These are phyloP conservation scores for Turritopsis dohrnii DNA, from an alignment of 30 jellyfish, hydroid and myxozoan genomes.

Conservation along the genomic window DNA sequence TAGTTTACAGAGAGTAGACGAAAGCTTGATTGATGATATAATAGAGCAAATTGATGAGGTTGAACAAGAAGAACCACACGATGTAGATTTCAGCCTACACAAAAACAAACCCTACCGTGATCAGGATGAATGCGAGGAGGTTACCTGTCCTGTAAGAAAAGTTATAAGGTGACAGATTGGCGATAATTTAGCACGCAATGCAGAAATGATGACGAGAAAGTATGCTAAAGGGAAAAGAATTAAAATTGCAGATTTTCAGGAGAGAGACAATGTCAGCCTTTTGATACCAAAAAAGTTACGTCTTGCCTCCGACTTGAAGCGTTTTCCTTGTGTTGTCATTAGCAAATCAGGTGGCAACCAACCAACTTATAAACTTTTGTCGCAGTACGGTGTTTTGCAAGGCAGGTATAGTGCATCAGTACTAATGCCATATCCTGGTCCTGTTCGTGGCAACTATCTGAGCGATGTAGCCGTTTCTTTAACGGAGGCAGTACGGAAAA, in stretches of 20 bases:
- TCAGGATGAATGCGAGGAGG: not conserved
- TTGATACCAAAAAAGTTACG: slow-evolving; percentile 10
- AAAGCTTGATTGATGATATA: no score
- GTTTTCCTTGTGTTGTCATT: slow-evolving; percentile 11
- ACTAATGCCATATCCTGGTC: slow-evolving; percentile 12
- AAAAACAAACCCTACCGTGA: no score
- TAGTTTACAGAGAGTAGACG: no score
- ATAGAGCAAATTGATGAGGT: no score
- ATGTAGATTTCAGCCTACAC: no score
- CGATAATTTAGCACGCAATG: not conserved
- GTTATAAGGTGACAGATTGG: not conserved
- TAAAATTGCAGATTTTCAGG: slow-evolving; percentile 4
- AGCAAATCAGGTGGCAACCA: slow-evolving; percentile 11
- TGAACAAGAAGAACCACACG: no score
- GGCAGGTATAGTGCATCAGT: slow-evolving; percentile 19
- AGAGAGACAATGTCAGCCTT: slow-evolving; percentile 9
- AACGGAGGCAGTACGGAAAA: not conserved
- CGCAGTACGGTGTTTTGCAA: not conserved
- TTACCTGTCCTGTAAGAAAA: slow-evolving; percentile 2
- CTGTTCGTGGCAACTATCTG: not conserved
- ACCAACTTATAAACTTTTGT: not conserved
- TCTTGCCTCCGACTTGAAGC: not conserved
- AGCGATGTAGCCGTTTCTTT: not conserved
- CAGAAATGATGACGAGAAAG: slow-evolving; percentile 9
- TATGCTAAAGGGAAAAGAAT: slow-evolving; percentile 14